Evolutionary conservation across 2,113 vertebrate species (phyloP).

Genomic region (Amazona vittata): DNA sequence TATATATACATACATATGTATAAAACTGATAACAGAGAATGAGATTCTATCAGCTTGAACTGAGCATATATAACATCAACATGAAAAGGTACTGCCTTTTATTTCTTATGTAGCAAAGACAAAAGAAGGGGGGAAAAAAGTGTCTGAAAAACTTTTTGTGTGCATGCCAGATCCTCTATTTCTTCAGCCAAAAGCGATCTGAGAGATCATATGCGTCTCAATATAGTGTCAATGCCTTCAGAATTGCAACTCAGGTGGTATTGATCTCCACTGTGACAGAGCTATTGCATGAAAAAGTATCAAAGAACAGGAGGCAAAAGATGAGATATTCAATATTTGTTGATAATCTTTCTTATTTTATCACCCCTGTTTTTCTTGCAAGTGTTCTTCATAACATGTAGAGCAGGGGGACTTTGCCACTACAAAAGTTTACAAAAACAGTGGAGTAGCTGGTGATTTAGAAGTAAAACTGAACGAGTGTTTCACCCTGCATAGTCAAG

Average conservation of each 20-base stretch:
- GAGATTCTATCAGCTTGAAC: neutral
- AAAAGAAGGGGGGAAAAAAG: fast-evolving
- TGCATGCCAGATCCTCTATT: neutral
- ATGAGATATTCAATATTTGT: neutral
- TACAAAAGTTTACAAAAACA: neutral
- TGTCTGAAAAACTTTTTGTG: neutral
- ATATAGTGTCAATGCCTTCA: neutral
- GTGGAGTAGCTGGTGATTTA: neutral
- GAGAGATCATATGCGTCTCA: neutral
- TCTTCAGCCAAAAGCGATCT: neutral
- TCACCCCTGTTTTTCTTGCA: neutral
- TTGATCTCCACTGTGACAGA: neutral
- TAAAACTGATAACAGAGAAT: neutral
- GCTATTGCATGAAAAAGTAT: neutral
- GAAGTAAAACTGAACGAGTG: neutral
- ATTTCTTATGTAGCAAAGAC: neutral
- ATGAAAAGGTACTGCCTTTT: neutral
- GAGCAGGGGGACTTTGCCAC: neutral
- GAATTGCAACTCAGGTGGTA: neutral
- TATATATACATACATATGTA: neutral
- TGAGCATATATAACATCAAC: fast-evolving
- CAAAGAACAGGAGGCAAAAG: neutral
- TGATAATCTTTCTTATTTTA: neutral
- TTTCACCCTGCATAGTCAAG: neutral
- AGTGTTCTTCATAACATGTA: neutral